Percentiles rank a stretch among this genome's conserved stretches.
Evolutionary conservation across 2,113 vertebrate genomes (phyloP).

Genomic region (Leptodactylus fuscus): DNA sequence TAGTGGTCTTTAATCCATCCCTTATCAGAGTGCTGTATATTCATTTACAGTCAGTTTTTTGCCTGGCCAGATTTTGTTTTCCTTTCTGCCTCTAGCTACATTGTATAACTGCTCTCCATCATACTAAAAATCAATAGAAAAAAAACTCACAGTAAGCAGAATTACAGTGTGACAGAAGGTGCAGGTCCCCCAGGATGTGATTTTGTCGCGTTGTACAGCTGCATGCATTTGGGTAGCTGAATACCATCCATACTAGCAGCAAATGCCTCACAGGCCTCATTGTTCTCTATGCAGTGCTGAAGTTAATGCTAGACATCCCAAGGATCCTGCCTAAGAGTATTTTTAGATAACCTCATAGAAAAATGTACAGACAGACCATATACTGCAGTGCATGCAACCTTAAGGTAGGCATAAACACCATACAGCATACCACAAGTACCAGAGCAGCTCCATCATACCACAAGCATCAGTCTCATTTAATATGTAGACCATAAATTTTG

Average conservation of each 20-base stretch:
- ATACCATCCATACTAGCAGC: background rate
- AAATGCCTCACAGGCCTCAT: background rate
- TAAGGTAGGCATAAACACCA: no score
- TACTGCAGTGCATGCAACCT: no score
- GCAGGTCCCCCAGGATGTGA: background rate
- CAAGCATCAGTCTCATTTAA: background rate
- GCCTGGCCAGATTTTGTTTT: conserved; percentile 6
- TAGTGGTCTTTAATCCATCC: background rate
- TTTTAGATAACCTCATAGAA: background rate
- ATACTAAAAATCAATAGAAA: background rate
- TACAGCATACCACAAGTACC: background rate
- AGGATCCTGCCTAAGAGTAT: background rate
- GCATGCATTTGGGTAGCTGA: background rate
- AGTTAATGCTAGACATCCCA: background rate
- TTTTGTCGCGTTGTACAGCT: background rate
- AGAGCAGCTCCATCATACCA: background rate
- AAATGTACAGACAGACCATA: background rate
- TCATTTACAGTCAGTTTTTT: background rate
- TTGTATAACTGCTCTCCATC: background rate
- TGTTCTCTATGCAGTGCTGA: background rate
- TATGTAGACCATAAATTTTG: conserved; percentile 25
- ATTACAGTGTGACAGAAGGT: conserved; percentile 33
- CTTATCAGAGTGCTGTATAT: no score
- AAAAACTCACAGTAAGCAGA: background rate
- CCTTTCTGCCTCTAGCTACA: background rate